Evolutionary conservation across 1,140 invertebrate species (phyloP), one percentile per base, ranked within the genome.

Genomic region (Euwallacea similis): DNA sequence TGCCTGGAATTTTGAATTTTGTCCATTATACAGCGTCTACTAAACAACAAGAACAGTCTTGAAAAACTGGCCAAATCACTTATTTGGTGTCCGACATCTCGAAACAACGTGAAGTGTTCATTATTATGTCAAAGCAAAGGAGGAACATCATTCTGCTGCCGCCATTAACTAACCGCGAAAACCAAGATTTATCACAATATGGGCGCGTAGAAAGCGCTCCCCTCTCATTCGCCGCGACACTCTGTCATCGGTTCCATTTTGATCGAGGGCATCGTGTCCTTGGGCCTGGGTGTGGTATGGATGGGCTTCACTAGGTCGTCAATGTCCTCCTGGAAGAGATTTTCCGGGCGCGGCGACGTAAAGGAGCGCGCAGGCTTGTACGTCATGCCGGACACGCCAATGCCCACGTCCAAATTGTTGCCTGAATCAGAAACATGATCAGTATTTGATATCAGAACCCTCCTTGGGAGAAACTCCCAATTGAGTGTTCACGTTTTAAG

Each of bases 331-430:
- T 87, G 86, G 75, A 82, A 82, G 64, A 90, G 85, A 70, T 84
- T 87, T 74, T 88, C 87, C 7, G 87, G 87, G 0, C 87, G 79
- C 7, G 88, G 87, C 66, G 88, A 88, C 47, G 86, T 82, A 69
- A 82, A 84, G 71, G 83, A 84, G 68, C 84, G 83, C 13, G 86
- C 83, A 0, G 87, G 84, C 75, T 90, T 89, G 78, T 89, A 90
- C 53, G 87, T 84, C 86, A 90, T 87, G n/a, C 87, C 87, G 69
- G 86, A 87, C 58, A 87, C 85, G 41, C 86, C 86, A 6, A 82
- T 54, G 80, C 84, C 10, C 80, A 84, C 79, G 85, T 87, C 76
- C 76, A 80, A 77, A 63, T 73, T 80, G 66, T 78, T 78, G 16
- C 82, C 71, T 72, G 44, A 8, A 61, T 63, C 15, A 59, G 60